Base-by-base conservation (phyloP, 2,797 vertebrate species). In the Propithecus deckenii region DNA sequence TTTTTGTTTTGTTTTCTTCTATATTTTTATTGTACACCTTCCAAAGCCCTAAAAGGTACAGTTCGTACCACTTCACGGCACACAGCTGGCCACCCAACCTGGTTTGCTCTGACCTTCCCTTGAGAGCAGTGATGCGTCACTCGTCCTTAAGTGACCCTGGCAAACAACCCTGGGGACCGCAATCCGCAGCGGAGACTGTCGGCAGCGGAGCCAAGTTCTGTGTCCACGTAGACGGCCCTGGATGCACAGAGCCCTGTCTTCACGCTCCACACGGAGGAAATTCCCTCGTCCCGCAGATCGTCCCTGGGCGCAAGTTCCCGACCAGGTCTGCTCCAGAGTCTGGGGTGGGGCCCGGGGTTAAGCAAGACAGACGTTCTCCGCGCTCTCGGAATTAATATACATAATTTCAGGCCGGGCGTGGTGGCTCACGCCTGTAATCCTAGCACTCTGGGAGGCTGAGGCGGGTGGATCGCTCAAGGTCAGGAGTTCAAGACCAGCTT, bases 121-220 rank as follows among this genome's bases (percentile, higher is more conserved):
- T 9, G 17, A 38, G 13, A 63, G 4, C 11, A 20, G 22, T 6
- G 2, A 4, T 8, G 28, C 6, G 2, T 5, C 7, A 17, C 15
- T 18, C 7, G 25, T 1, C 13, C 2, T 1, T 4, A 12, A 0
- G 9, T 8, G 13, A 9, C n/a, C 3, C 0, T 0, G 61, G 85
- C 4, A 14, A 35, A 2, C 1, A 48, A 11, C 3, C 46, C 9
- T 25, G 63, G 25, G 25, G 22, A 22, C 1, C 0, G 38, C 43
- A 30, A 30, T 2, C n/a, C 22, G 2, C 12, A 14, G 10, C 4
- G 28, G 5, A 28, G 14, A 14, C 4, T 4, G 38, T 10, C 17
- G 13, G 13, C 20, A 52, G 23, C 8, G 32, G 2, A 30, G 25
- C 12, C 28, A 15, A 13, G 7, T 28, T n/a, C 28, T 35, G 1